These are phyloP conservation scores for Campaea margaritaria DNA, from an alignment of 2,888 invertebrate species.

Conservation along the genomic window DNA sequence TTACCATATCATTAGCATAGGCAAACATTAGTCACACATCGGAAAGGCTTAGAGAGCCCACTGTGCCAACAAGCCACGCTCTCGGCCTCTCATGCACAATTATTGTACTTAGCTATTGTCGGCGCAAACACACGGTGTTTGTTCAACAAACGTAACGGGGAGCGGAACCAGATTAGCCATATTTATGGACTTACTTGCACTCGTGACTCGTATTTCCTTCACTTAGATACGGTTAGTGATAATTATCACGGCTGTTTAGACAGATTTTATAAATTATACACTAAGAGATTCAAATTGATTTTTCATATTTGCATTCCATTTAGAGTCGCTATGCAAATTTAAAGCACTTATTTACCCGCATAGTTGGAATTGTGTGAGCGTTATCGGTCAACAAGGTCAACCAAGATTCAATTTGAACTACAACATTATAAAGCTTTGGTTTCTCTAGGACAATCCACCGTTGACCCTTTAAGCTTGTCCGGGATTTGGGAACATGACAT, in stretches of 20 bases:
- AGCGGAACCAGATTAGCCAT: constrained; percentile 76
- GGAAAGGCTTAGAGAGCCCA: constrained; percentile 75
- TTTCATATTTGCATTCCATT: neutral
- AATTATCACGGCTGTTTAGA: constrained; percentile 9
- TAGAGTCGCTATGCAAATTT: too few species aligned
- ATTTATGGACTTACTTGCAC: constrained; percentile 64
- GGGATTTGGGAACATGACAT: constrained; percentile 15
- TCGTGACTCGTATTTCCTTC: constrained; percentile 20
- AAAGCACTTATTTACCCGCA: too few species aligned
- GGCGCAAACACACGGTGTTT: constrained; percentile 74
- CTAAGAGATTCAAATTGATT: constrained; percentile 5
- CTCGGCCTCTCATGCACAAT: constrained; percentile 75
- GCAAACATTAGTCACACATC: constrained; percentile 80
- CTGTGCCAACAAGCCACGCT: constrained; percentile 72
- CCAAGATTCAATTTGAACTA: neutral
- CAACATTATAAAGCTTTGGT: neutral
- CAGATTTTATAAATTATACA: neutral
- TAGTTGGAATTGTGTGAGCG: too few species aligned
- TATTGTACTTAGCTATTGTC: constrained; percentile 82
- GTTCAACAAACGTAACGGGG: constrained; percentile 76
- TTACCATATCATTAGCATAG: constrained; percentile 83
- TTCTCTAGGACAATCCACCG: neutral
- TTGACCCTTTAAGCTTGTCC: constrained; percentile 3
- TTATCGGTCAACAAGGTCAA: too few species aligned
- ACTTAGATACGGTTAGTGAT: constrained; percentile 31